Conservation (phyloP, 1,140 invertebrate species). For the Calliopsis andreniformis region DNA sequence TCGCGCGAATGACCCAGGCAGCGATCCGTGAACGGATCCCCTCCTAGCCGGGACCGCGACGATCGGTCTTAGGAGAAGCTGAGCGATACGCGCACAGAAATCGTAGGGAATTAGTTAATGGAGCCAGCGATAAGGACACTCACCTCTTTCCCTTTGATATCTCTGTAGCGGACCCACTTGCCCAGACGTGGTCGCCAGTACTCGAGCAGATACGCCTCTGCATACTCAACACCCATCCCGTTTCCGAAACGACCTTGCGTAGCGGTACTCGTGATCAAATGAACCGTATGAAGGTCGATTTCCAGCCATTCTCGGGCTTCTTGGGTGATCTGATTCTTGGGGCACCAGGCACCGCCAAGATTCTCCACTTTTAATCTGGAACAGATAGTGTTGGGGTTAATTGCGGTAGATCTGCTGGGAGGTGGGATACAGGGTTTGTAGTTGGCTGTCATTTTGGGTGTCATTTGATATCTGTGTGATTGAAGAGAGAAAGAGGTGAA, state of each 20-base stretch:
- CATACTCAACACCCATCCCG: constrained; percentile 90
- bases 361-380: constrained; percentile 89
- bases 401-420: neutral
- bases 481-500: too few relatives aligned
- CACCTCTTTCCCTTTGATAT: constrained; percentile 87
- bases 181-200: constrained; percentile 88
- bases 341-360: constrained; percentile 93
- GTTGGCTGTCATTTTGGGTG: too few relatives aligned
- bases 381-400: constrained; percentile 55
- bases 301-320: constrained; percentile 90
- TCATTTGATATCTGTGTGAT: too few relatives aligned
- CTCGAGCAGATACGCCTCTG: constrained; percentile 89
- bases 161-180: constrained; percentile 88
- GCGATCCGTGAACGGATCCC: neutral
- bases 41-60: too few relatives aligned
- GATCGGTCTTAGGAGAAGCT: neutral
- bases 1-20: too few relatives aligned
- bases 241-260: constrained; percentile 94
- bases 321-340: constrained; percentile 87
- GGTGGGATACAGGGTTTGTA: too few relatives aligned
- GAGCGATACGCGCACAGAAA: neutral
- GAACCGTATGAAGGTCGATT: constrained; percentile 87
- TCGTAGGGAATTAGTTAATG: constrained; percentile 21
- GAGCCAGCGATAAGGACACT: constrained; percentile 59
- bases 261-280: constrained; percentile 90